Base-by-base conservation (phyloP, 2,888 invertebrate species). In the Drosophila phalerata region DNA sequence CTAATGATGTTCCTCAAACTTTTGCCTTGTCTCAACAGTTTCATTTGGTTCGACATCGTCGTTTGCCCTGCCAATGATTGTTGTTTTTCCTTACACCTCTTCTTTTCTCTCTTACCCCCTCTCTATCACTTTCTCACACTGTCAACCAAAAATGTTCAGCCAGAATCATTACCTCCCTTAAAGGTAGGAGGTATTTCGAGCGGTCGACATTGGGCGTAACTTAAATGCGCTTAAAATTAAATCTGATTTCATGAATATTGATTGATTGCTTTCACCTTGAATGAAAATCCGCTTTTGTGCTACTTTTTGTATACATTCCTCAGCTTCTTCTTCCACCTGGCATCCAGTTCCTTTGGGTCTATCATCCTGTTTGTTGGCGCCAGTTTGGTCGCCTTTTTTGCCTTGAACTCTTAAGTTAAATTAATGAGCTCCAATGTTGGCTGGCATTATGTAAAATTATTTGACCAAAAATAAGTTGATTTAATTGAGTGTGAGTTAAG, bases 191-290 rank as follows among this genome's bases (percentile, higher is more conserved):
- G 56, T 15, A 38, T 42, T 17, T 30, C 22, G 22, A 43, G 43
- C 55, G 55, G 55, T 45, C 32, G 73, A 17, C 43, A 49, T 57
- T 66, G 71, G 73, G 62, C 68, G 73, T 63, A 81, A 85, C 85
- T 86, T 86, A 86, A 86, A 87, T 86, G 79, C 87, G 86, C 86
- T 86, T 87, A 87, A 86, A 85, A 86, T 87, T 85, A 84, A 86
- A 86, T 86, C 86, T 86, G 87, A 87, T 87, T 87, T 87, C 87
- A 87, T 87, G 87, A 87, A 87, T 87, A 87, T 87, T 87, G 87
- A 87, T 87, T 87, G 87, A 87, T 87, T 87, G 87, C 88, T 87
- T 87, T 87, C 88, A 88, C 87, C 87, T 87, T 88, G 88, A 87
- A 87, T 88, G 79, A 88, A 86, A 88, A 85, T 86, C 87, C 85